Evolutionary conservation across 2,113 vertebrate genomes (phyloP), one percentile per base, ranked within the genome.

Genomic region (Crypturellus undulatus): DNA sequence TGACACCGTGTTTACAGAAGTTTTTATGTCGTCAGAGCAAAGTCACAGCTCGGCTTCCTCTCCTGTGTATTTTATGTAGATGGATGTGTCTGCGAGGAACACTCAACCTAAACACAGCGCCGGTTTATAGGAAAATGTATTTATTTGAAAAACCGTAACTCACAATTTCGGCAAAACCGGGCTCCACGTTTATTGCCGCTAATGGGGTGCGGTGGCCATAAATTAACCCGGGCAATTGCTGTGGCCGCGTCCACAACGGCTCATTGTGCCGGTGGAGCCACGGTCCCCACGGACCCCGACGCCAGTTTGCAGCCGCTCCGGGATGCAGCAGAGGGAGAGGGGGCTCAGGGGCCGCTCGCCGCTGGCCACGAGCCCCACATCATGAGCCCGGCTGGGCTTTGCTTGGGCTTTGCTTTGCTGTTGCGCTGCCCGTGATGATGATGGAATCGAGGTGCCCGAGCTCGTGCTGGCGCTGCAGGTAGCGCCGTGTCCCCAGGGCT

Each of bases 111-210:
- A 98, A 98, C 97, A 97, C 94, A 98, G 84, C 18, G 6, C 92
- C 19, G 92, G 95, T 97, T 98, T 97, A 98, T 97, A 97, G 97
- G 97, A 97, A 98, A 98, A 97, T 80, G 97, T 97, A 98, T 98
- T 98, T 98, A 98, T 98, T 98, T 98, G 98, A 98, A 98, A 98
- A 98, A 96, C 87, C 96, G 69, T 98, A 98, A 98, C 96, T 98
- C 97, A 97, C 94, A 69, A 97, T 97, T 98, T 98, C 94, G 96
- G 97, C 97, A 97, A 98, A 98, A 96, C 95, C 32, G 63, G 95
- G 84, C 91, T 96, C 96, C 96, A 96, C 96, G 72, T 98, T 98
- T 98, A 98, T 98, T 97, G 96, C 96, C 20, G 81, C 65, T 96
- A 97, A 97, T 96, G 95, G 96, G 96, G 97, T 94, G 88, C 91